A percentile compares a stretch with the other conserved stretches of the same genome.
phyloP scores from a whole-genome alignment of 2,888 invertebrate species.

The Hirtodrosophila cameraria region DNA sequence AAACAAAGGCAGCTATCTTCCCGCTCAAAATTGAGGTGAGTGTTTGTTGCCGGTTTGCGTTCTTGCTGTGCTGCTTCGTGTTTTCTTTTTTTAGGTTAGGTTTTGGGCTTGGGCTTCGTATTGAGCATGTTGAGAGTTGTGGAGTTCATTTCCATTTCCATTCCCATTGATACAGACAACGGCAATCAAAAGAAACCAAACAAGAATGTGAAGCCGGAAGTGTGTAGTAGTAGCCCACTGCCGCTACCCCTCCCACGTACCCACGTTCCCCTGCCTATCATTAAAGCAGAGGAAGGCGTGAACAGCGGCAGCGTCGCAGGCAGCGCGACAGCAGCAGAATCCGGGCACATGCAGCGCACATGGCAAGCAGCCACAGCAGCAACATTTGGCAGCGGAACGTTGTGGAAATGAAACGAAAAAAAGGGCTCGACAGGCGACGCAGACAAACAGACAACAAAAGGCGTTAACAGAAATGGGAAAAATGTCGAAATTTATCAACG shows the following conservation, averaged over 20 bases:
- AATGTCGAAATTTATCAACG: slow-evolving; percentile 54
- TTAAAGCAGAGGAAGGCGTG: too few relatives aligned
- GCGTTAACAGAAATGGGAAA: slow-evolving; percentile 56
- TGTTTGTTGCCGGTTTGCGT: slow-evolving; percentile 14
- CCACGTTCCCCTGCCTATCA: not conserved
- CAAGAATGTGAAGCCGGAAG: slow-evolving; percentile 53
- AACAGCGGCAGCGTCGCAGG: slow-evolving; percentile 28
- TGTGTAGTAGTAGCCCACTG: slow-evolving; percentile 43
- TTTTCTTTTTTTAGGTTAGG: slow-evolving; percentile 6
- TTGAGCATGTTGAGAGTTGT: slow-evolving; percentile 1
- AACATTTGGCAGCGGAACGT: slow-evolving; percentile 25
- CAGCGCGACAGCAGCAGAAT: slow-evolving; percentile 24
- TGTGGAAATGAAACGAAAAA: slow-evolving; percentile 52
- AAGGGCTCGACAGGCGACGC: slow-evolving; percentile 52
- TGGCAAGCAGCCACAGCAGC: slow-evolving; percentile 31
- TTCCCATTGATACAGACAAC: slow-evolving; percentile 38
- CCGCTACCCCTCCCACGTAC: not conserved
- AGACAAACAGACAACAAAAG: slow-evolving; percentile 57
- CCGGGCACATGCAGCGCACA: slow-evolving; percentile 63
- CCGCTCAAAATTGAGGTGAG: slow-evolving; percentile 46
- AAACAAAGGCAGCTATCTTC: slow-evolving; percentile 43
- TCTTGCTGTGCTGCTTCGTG: too few relatives aligned
- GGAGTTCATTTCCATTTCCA: slow-evolving; percentile 18
- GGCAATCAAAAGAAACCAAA: slow-evolving; percentile 49
- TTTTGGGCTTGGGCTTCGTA: slow-evolving; percentile 1